Base-by-base conservation (phyloP, 2,888 invertebrate genomes). In the Allophyes oxyacanthae region DNA sequence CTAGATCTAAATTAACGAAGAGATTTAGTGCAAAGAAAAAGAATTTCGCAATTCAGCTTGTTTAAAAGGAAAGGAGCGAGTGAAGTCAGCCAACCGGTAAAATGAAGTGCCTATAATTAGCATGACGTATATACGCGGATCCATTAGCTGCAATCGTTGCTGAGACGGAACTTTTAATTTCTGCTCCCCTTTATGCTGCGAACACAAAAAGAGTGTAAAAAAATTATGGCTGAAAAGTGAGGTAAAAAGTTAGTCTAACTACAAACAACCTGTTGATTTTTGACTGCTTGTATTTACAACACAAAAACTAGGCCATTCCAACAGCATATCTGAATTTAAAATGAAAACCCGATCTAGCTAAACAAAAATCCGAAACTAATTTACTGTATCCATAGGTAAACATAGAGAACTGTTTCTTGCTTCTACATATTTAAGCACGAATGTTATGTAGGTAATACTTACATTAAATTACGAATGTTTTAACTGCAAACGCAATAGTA, bases 1-100 rank as follows among this genome's bases (percentile, higher is more conserved):
- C 71, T 72, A 70, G 75, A 72, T 72, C 71, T 74, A 75, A 79
- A 79, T 80, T 78, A 80, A 77, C 75, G 53, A 72, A 78, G 64
- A 78, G 77, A 77, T 79, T 80, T 76, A 75, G 53, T 63, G 30
- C 43, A 57, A 58, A 66, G 63, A 67, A 75, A 78, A 75, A 74
- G 51, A 64, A 74, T 41, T 75, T 65, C 26, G 42, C 53, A 54
- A 65, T 64, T 67, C 53, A 58, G 51, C 56, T 69, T 72, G 45
- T 69, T 72, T 64, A 28, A 74, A 75, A 73, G 61, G 50, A 64
- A 76, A 68, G 46, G 32, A 46, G 38, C 32, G 20, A 42, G 15
- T 6, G 34, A 34, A 72, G 46, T 45, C 65, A 58, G 61, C 51
- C 52, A 45, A 50, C 66, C 54, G 58, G 26, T 65, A 65, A 71